Evolutionary conservation across 2,888 invertebrate species (phyloP).

Genomic region (Helobdella robusta): DNA sequence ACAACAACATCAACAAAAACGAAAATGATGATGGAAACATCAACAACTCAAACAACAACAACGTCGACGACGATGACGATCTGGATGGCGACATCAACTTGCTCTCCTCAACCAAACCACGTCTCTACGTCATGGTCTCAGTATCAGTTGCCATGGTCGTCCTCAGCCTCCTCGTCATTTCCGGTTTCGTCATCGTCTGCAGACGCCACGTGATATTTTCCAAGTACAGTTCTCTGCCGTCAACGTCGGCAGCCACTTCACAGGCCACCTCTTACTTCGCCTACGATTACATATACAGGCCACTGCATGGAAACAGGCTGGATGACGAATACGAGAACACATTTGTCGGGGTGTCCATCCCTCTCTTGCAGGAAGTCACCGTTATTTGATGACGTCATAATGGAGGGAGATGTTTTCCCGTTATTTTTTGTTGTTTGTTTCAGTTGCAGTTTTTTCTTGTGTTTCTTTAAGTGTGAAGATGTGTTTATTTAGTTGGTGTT

Average conservation of each 20-base stretch:
- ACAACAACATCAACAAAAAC: not conserved
- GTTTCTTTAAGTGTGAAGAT: too few relatives aligned
- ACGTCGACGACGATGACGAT: not conserved
- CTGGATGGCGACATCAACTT: not conserved
- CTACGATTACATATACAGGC: slow-evolving; percentile 32
- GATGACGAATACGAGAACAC: slow-evolving; percentile 35
- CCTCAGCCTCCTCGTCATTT: slow-evolving; percentile 15
- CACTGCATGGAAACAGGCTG: slow-evolving; percentile 25
- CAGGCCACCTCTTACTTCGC: slow-evolving; percentile 17
- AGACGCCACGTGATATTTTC: slow-evolving; percentile 18
- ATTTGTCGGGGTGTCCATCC: slow-evolving; percentile 34
- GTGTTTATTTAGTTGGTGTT: too few relatives aligned
- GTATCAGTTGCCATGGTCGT: slow-evolving; percentile 20
- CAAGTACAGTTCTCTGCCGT: slow-evolving; percentile 19
- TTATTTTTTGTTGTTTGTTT: too few relatives aligned
- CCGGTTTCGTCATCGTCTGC: slow-evolving; percentile 11
- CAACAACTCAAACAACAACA: too few relatives aligned
- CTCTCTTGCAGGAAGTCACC: slow-evolving; percentile 33
- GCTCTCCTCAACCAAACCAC: not conserved
- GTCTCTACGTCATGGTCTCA: slow-evolving; percentile 15
- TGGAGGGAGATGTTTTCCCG: not conserved
- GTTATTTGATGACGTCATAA: slow-evolving; percentile 12
- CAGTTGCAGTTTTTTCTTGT: too few relatives aligned
- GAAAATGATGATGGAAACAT: too few relatives aligned
- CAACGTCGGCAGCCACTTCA: not conserved